Evolutionary conservation across 1,140 invertebrate species (phyloP), one percentile per base, ranked within the genome.

Genomic region (Zaprionus africanus): DNA sequence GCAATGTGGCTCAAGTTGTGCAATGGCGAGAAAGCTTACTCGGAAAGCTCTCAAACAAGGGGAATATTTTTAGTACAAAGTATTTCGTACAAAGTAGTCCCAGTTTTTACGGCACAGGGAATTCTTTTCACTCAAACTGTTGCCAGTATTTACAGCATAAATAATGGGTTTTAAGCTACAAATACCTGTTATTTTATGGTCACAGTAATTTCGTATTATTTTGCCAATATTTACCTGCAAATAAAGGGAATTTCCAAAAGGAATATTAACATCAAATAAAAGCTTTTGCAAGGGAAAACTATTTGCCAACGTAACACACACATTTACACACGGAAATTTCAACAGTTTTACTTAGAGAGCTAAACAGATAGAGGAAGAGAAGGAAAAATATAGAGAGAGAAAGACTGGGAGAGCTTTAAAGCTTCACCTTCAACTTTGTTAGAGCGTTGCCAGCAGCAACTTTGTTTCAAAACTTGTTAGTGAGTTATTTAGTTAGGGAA

Each of bases 171-270:
- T 26, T 22, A 61, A 54, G 61, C 69, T 80, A 31, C 7, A 60
- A 77, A 79, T 72, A 79, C 67, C 68, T 72, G 75, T 63, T 63
- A 58, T 78, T 66, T 53, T n/a, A 74, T 70, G 13, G 19, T 34
- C 54, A 57, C 26, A 34, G n/a, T 43, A 54, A 17, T 54, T 49
- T 46, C 13, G 24, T 22, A 60, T 24, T 68, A 34, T 43, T 38
- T 36, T 61, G 38, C 60, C 79, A 66, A 88, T 87, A 88, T 51
- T 90, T 90, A 90, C 85, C 85, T 90, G 85, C 1, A 90, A 90
- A 12, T 79, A 90, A 59, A 87, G 13, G 79, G 67, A 31, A 46
- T 38, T 49, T 43, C n/a, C 51, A 58, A 57, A 81, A 65, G 79
- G 51, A 81, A 60, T 81, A 17, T 26, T 41, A 5, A 38, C 53